Evolutionary conservation across 2,113 vertebrate species (phyloP), one percentile per base, ranked within the genome.

Genomic region (Centropristis striata): DNA sequence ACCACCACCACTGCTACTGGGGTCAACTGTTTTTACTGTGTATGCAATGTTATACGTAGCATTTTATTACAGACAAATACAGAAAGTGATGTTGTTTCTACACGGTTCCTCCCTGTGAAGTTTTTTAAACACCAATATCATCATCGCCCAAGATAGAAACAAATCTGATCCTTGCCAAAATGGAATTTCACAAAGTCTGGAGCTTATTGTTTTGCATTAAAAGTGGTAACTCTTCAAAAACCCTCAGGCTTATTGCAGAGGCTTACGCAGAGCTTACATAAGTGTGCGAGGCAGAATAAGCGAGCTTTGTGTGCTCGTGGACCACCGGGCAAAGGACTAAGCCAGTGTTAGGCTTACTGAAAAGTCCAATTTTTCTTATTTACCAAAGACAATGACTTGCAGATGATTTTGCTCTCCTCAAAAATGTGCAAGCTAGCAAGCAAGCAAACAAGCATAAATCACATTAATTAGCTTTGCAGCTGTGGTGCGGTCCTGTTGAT

Each of bases 371-470:
- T 91, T 82, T 90, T 86, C 75, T 84, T 90, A 90, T 92, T 92
- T 87, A 88, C 88, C 82, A 73, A 86, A 92, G 90, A 91, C 89
- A 93, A 92, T 92, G 86, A 86, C 85, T 92, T 92, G 84, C 91
- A 92, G 93, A 93, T 93, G 90, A 94, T 81, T 88, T 76, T 85
- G 79, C 80, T 91, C 70, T 79, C 90, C 85, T 92, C 86, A 92
- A 92, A 93, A 92, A 92, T 91, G 84, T 90, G 90, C 89, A 91
- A 86, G 82, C 86, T 88, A 88, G 92, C 86, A 90, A 81, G 87
- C 84, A 82, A 83, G 78, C 82, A 90, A 92, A 93, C 88, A 87
- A 79, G 85, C 90, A 91, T 92, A 90, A 93, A 94, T 93, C 92
- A 92, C 80, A 83, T 93, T 90, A 90, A 93, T 92, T 93, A 92